phyloP scores from a whole-genome alignment of 1,140 invertebrate genomes.

The Pseudobourletiella spinata region DNA sequence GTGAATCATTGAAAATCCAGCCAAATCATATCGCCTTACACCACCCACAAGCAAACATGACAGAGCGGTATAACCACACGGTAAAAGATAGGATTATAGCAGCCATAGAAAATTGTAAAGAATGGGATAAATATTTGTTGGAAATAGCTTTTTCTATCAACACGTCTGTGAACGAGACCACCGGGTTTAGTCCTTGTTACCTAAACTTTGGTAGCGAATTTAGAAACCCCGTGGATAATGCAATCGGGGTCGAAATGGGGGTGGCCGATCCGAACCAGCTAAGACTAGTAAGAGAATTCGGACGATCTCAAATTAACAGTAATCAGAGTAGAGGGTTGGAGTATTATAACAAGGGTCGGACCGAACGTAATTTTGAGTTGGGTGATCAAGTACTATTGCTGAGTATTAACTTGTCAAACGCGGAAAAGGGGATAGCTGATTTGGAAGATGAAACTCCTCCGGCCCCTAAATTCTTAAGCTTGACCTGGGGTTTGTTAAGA shows the following conservation, averaged over 20 bases:
- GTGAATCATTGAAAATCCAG: not conserved
- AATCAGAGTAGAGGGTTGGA: not conserved
- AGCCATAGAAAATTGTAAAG: not conserved
- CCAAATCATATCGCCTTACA: conserved; percentile 23
- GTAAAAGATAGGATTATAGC: conserved; percentile 34
- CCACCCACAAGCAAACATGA: conserved; percentile 30
- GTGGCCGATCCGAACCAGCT: not conserved
- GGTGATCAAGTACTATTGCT: no score
- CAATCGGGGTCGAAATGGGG: not conserved
- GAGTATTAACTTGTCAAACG: not conserved
- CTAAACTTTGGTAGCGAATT: not conserved
- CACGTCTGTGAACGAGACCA: conserved; percentile 39
- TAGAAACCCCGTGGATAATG: not conserved
- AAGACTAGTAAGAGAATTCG: not conserved
- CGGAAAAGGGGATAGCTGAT: not conserved
- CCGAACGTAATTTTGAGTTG: no score
- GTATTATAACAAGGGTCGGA: not conserved
- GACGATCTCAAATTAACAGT: not conserved
- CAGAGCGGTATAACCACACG: conserved; percentile 27
- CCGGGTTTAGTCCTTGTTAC: conserved; percentile 39
- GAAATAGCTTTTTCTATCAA: conserved; percentile 42
- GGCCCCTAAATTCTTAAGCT: no score
- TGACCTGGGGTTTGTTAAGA: no score
- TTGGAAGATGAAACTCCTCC: no score
- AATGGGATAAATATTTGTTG: conserved; percentile 39